phyloP scores from a whole-genome alignment of 2,888 invertebrate species.

The Pheosia gnoma region DNA sequence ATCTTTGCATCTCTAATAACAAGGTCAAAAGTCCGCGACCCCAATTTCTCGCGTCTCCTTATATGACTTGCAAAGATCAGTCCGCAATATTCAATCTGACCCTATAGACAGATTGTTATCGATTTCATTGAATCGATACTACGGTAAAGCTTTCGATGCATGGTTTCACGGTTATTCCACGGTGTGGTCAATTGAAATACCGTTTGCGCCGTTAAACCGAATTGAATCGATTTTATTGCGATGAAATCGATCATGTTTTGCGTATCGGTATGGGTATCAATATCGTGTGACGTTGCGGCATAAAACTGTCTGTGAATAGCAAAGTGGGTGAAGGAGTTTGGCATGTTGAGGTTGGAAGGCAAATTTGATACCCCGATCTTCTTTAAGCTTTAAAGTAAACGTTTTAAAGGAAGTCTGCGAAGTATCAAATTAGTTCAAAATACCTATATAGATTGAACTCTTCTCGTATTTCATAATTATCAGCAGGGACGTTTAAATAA shows the following conservation, averaged over 20 bases:
- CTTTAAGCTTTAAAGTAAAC: too few relatives aligned
- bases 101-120: conserved; percentile 16
- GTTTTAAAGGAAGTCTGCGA: too few relatives aligned
- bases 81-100: conserved; percentile 8
- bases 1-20: not conserved
- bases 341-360: too few relatives aligned
- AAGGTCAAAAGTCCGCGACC: not conserved
- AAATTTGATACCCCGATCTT: too few relatives aligned
- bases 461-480: too few relatives aligned
- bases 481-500: too few relatives aligned
- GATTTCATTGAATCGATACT: conserved; percentile 18
- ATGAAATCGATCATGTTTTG: conserved; percentile 13
- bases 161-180: conserved; percentile 26
- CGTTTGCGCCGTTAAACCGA: conserved; percentile 31
- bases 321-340: too few relatives aligned
- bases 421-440: too few relatives aligned
- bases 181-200: conserved; percentile 13
- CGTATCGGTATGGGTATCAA: conserved; percentile 7
- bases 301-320: not conserved
- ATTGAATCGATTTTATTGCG: conserved; percentile 22
- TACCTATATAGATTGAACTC: too few relatives aligned
- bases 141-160: conserved; percentile 23
- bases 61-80: not conserved
- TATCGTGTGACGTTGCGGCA: conserved; percentile 2
- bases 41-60: not conserved